Evolutionary conservation across 2,113 vertebrate genomes (phyloP), one percentile per base, ranked within the genome.

Genomic region (Xerus inauris): DNA sequence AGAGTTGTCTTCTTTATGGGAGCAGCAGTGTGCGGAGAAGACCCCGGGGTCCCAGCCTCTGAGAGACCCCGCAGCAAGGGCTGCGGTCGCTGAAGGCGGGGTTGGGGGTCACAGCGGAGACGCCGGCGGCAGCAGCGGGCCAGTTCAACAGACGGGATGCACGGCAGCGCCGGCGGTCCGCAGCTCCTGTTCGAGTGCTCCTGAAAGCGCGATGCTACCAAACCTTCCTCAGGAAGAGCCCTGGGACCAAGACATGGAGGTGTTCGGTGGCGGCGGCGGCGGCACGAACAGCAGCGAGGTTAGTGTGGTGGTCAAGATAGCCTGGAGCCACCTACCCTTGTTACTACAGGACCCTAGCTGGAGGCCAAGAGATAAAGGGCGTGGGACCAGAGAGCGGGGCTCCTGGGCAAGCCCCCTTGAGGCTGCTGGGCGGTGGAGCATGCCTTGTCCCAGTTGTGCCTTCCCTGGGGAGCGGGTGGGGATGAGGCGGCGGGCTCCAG

Each of bases 161-260:
- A 35, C 1, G 81, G 98, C 90, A 20, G 89, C 40, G 45, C 72
- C 35, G 40, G 90, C 47, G 45, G 38, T 45, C 35, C 6, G 86
- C 95, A 86, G 94, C 94, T 93, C 96, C 93, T 88, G 92, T 97
- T 97, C 97, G 97, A 98, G 96, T 93, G 97, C 83, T 91, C 83
- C 91, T 96, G 96, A 98, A 96, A 88, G 93, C 88, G 90, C 65
- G 94, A 99, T 98, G 99, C 99, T 99, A 98, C 99, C 99, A 97
- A 99, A 98, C 95, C 97, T 98, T 94, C 98, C 99, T 98, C 99
- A 98, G 98, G 98, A 98, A 92, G 98, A 99, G 98, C 98, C 98
- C 97, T 98, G 99, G 99, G 98, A 99, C 98, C 98, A 98, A 98
- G 99, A 99, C 98, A 99, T 99, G 99, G 99, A 99, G 98, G 98